phyloP scores from a whole-genome alignment of 1,140 invertebrate species.

The Trachymyrmex septentrionalis region DNA sequence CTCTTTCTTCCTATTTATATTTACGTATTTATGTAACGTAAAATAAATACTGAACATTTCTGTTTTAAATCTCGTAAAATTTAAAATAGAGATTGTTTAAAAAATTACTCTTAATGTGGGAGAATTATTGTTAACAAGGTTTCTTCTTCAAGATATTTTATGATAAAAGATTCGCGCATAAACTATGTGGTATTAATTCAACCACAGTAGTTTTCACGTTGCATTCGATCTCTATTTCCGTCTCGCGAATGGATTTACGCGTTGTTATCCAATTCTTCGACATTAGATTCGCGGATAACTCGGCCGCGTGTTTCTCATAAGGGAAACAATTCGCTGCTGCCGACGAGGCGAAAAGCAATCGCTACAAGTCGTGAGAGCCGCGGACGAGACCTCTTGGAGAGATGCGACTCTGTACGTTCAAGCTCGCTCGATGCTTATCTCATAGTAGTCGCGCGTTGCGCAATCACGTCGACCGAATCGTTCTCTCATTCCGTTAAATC shows the following conservation, averaged over 20 bases:
- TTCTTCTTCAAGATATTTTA: neutral
- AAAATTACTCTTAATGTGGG: constrained; percentile 14
- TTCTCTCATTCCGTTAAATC: constrained; percentile 57
- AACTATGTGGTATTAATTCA: constrained; percentile 49
- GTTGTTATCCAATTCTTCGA: constrained; percentile 30
- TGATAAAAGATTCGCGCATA: constrained; percentile 24
- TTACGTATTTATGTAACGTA: neutral
- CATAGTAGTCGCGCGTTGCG: constrained; percentile 58
- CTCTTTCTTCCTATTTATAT: neutral
- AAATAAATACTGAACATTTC: constrained; percentile 6
- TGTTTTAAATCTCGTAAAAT: neutral
- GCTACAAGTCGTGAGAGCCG: constrained; percentile 63
- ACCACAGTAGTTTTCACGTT: constrained; percentile 5
- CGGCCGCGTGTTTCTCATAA: constrained; percentile 66
- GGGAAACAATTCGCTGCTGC: constrained; percentile 54
- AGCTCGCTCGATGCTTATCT: constrained; percentile 58
- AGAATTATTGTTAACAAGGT: constrained; percentile 12
- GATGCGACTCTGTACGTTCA: constrained; percentile 33
- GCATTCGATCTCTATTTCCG: constrained; percentile 25
- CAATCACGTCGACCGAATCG: constrained; percentile 52
- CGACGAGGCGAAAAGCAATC: constrained; percentile 35
- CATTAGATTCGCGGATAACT: constrained; percentile 40
- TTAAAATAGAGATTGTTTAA: constrained; percentile 2
- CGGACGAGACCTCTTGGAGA: constrained; percentile 17
- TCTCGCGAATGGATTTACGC: constrained; percentile 48